Evolutionary conservation across 2,888 invertebrate species (phyloP).

Genomic region (Scaptodrosophila latifasciaeformis): DNA sequence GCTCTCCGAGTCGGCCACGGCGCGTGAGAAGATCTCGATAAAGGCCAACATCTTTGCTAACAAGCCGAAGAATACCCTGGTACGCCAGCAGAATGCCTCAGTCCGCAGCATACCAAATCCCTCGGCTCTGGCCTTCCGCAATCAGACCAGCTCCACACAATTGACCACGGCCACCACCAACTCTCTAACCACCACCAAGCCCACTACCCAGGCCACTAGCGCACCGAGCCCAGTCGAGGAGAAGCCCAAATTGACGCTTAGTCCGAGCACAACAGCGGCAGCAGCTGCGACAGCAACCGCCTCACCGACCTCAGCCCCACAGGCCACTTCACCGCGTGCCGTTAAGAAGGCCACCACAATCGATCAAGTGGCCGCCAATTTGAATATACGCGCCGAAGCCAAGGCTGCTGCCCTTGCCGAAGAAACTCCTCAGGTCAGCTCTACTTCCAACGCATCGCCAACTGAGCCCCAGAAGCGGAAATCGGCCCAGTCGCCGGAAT

Average conservation of each 20-base stretch:
- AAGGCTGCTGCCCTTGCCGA: slow-evolving; percentile 62
- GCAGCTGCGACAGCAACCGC: slow-evolving; percentile 11
- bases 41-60: slow-evolving; percentile 56
- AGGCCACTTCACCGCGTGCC: slow-evolving; percentile 48
- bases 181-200: slow-evolving; percentile 20
- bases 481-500: too few species aligned
- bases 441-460: too few species aligned
- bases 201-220: slow-evolving; percentile 3
- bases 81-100: slow-evolving; percentile 77
- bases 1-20: slow-evolving; percentile 75
- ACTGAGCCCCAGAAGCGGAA: not conserved
- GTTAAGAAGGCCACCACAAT: slow-evolving; percentile 71
- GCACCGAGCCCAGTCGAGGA: slow-evolving; percentile 26
- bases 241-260: slow-evolving; percentile 29
- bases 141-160: slow-evolving; percentile 59
- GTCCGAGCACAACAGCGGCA: slow-evolving; percentile 31
- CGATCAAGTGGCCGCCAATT: slow-evolving; percentile 74
- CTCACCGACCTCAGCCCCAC: not conserved
- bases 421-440: slow-evolving; percentile 29
- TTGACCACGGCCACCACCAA: slow-evolving; percentile 28
- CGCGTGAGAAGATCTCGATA: slow-evolving; percentile 72
- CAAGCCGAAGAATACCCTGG: slow-evolving; percentile 65
- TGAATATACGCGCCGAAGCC: slow-evolving; percentile 71
- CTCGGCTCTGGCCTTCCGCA: slow-evolving; percentile 78
- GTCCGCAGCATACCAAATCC: slow-evolving; percentile 81